These are phyloP conservation scores for Platypus cylindrus DNA, from an alignment of 2,888 invertebrate species.

Conservation along the genomic window DNA sequence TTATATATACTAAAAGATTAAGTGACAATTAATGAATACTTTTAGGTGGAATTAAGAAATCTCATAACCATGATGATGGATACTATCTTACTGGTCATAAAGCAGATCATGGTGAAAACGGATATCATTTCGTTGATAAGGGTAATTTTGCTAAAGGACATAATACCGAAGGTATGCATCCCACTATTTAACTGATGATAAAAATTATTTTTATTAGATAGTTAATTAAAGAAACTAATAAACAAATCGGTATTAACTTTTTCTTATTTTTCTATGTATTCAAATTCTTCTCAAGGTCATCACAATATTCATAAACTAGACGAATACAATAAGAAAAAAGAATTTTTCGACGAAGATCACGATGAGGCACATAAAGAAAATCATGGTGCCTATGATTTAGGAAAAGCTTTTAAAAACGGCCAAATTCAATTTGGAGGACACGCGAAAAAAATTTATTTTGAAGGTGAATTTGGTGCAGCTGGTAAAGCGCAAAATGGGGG, in stretches of 20 bases:
- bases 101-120: slow-evolving; percentile 48
- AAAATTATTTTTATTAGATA: background rate
- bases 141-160: slow-evolving; percentile 70
- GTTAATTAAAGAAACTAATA: too few species aligned
- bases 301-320: slow-evolving; percentile 70
- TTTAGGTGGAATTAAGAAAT: slow-evolving; percentile 46
- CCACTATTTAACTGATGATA: background rate
- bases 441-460: slow-evolving; percentile 13
- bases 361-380: slow-evolving; percentile 64
- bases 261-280: background rate
- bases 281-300: too few species aligned
- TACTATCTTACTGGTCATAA: slow-evolving; percentile 52
- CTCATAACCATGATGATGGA: slow-evolving; percentile 52
- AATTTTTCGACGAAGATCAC: slow-evolving; percentile 68
- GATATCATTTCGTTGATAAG: slow-evolving; percentile 45
- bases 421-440: slow-evolving; percentile 11
- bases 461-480: slow-evolving; percentile 49
- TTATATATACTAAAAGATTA: background rate
- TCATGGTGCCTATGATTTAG: slow-evolving; percentile 55
- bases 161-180: slow-evolving; percentile 48
- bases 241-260: too few species aligned
- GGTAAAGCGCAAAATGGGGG: slow-evolving; percentile 63
- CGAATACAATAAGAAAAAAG: slow-evolving; percentile 69
- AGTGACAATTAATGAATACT: slow-evolving; percentile 1
- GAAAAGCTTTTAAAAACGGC: slow-evolving; percentile 14